Evolutionary conservation across 2,113 vertebrate species (phyloP).

Genomic region (Eudyptes chrysolophus): DNA sequence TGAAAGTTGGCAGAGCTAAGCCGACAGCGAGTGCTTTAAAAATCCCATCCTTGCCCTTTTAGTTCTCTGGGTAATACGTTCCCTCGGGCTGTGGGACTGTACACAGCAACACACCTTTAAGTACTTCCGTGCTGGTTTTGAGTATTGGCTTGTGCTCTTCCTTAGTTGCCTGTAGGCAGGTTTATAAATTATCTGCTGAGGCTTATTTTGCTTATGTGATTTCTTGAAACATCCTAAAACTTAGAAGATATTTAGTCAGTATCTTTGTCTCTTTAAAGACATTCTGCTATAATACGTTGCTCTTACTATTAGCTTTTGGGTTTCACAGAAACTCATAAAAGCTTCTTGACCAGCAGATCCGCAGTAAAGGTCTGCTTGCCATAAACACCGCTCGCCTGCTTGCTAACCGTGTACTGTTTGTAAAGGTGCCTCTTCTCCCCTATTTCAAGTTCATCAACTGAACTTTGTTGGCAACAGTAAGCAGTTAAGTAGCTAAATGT

Average conservation of each 20-base stretch:
- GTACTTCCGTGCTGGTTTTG: not conserved
- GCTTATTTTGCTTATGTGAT: constrained; percentile 24
- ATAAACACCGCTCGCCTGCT: not conserved
- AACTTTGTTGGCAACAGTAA: constrained; percentile 51
- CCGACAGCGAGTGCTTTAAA: not conserved
- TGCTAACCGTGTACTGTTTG: not conserved
- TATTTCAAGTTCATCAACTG: constrained; percentile 48
- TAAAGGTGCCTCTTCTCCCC: constrained; percentile 31
- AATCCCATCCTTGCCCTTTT: not conserved
- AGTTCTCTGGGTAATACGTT: not conserved
- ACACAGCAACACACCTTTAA: not conserved
- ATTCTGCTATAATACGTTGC: constrained; percentile 20
- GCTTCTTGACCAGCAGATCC: constrained; percentile 7
- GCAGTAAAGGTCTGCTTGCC: not conserved
- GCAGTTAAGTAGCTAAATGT: constrained; percentile 62
- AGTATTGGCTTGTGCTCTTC: constrained; percentile 22
- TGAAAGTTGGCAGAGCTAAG: not conserved
- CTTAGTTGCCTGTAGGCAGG: constrained; percentile 17
- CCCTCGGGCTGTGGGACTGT: not conserved
- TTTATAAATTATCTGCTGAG: constrained; percentile 41
- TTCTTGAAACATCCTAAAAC: constrained; percentile 46
- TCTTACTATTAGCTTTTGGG: constrained; percentile 15
- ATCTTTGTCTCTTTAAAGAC: constrained; percentile 17
- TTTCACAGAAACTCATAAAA: constrained; percentile 31
- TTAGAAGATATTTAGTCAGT: constrained; percentile 19